phyloP scores from a whole-genome alignment of 2,113 vertebrate genomes.

The Nibea albiflora region DNA sequence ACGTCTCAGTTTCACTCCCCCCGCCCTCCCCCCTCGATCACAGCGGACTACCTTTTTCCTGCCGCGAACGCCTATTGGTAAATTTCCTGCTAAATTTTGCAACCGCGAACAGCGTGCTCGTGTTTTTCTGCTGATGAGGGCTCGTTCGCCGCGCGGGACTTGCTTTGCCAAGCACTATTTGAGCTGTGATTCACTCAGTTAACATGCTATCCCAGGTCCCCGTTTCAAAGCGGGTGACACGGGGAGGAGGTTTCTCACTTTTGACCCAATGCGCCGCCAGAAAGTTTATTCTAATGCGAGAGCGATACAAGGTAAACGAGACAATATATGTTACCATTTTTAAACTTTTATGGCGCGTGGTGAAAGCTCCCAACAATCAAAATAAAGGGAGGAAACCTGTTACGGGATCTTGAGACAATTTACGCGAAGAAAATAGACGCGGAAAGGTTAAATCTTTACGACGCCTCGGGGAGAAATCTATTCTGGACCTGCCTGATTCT shows the following conservation, averaged over 20 bases:
- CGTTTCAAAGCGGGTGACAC: conserved; percentile 49
- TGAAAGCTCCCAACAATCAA: conserved; percentile 75
- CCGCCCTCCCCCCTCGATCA: conserved; percentile 15
- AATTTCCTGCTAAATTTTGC: conserved; percentile 76
- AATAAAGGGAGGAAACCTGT: conserved; percentile 84
- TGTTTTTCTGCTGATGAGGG: conserved; percentile 75
- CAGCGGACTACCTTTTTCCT: conserved; percentile 44
- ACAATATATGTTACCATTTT: conserved; percentile 64
- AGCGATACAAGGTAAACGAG: conserved; percentile 58
- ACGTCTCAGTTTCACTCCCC: conserved; percentile 65
- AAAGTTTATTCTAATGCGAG: conserved; percentile 70
- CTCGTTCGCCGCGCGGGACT: conserved; percentile 44
- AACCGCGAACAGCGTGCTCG: conserved; percentile 60
- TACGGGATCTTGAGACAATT: conserved; percentile 72
- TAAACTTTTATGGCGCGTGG: conserved; percentile 59
- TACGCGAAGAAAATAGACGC: conserved; percentile 70
- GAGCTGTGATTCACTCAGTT: conserved; percentile 69
- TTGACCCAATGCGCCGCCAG: conserved; percentile 29
- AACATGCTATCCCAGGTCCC: conserved; percentile 45
- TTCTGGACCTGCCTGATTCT: conserved; percentile 74
- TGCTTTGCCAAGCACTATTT: conserved; percentile 79
- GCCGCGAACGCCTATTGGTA: conserved; percentile 57
- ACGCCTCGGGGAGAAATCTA: conserved; percentile 58
- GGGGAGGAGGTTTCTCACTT: conserved; percentile 55
- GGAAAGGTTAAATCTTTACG: conserved; percentile 70